phyloP scores from a whole-genome alignment of 2,113 vertebrate species.

The Ceyx melanurus region DNA sequence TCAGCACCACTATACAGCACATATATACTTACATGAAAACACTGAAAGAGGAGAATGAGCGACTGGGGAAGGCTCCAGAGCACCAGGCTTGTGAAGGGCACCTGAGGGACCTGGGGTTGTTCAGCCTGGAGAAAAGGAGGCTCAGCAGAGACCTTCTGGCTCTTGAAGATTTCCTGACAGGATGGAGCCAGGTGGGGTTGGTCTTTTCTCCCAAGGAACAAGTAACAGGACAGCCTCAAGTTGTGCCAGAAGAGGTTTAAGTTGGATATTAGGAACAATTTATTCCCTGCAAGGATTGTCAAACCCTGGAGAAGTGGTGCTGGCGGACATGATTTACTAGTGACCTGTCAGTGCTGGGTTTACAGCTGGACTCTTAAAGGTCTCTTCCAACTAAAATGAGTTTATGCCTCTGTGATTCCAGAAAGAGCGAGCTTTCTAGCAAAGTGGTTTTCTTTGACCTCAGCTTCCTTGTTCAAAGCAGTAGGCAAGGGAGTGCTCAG shows the following conservation, averaged over 20 bases:
- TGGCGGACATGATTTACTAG: neutral
- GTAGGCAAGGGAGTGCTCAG: neutral
- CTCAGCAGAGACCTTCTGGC: neutral
- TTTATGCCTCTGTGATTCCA: rapidly evolving
- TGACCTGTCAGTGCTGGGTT: neutral
- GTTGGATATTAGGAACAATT: neutral
- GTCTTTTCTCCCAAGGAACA: neutral
- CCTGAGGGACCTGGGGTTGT: neutral
- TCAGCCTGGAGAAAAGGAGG: neutral
- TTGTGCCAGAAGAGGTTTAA: neutral
- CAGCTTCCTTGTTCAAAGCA: neutral
- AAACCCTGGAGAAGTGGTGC: neutral
- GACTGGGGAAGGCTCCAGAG: neutral
- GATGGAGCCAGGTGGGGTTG: too few relatives aligned
- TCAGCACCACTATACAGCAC: neutral
- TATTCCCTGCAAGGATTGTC: neutral
- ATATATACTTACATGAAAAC: neutral
- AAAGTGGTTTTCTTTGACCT: neutral
- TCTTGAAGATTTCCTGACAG: neutral
- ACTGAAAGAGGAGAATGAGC: neutral
- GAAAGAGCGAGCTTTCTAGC: neutral
- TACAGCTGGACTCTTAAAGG: neutral
- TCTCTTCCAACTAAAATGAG: neutral
- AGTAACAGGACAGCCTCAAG: rapidly evolving
- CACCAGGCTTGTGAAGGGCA: neutral